Percentiles rank a stretch among this genome's conserved stretches.
Evolutionary conservation across 2,797 vertebrate species (phyloP).

Genomic region (Cetoscarus ocellatus): DNA sequence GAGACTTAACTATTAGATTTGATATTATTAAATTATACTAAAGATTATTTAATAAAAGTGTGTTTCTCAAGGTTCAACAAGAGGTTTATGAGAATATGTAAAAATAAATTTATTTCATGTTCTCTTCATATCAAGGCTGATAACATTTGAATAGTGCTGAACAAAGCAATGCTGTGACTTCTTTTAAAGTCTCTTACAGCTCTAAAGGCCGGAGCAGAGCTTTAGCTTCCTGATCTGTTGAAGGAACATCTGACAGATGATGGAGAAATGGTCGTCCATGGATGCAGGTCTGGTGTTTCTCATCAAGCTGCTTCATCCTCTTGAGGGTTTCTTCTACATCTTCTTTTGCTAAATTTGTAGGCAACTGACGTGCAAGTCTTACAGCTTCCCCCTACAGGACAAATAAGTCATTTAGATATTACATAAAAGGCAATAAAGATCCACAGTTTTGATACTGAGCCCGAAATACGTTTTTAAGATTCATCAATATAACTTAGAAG

Average conservation of each 20-base stretch:
- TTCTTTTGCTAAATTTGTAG: slow-evolving; percentile 87
- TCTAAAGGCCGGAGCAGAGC: slow-evolving; percentile 60
- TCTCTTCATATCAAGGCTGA: neutral
- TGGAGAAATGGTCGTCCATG: slow-evolving; percentile 93
- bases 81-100: slow-evolving; percentile 13
- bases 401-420: neutral
- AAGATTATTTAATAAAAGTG: no score
- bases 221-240: slow-evolving; percentile 74
- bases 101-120: neutral
- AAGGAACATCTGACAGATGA: slow-evolving; percentile 86
- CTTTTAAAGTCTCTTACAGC: slow-evolving; percentile 27
- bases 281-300: slow-evolving; percentile 86
- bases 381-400: slow-evolving; percentile 92
- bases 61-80: neutral
- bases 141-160: neutral
- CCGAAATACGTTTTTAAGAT: no score
- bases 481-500: no score
- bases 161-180: neutral
- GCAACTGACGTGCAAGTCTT: slow-evolving; percentile 90
- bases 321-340: slow-evolving; percentile 88
- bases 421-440: neutral
- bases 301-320: slow-evolving; percentile 89
- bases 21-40: no score
- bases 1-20: no score
- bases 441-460: neutral